Conservation (phyloP, 2,888 invertebrate species). For the Chesias legatella region DNA sequence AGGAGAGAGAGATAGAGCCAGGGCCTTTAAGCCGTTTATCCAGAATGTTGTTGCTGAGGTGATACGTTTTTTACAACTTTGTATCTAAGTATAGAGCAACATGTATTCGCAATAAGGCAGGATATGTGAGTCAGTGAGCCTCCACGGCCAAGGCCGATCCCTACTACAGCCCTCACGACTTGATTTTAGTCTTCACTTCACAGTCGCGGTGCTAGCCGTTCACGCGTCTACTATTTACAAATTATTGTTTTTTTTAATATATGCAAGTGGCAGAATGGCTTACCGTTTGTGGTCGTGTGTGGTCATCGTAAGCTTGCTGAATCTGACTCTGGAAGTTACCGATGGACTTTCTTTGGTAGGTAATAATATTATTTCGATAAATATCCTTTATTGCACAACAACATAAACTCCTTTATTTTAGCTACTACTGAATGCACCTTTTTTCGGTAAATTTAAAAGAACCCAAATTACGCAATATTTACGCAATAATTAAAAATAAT, state of each 20-base stretch:
- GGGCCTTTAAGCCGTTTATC: too few relatives aligned
- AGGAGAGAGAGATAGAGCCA: too few relatives aligned
- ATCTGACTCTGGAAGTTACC: constrained; percentile 48
- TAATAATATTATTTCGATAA: constrained; percentile 16
- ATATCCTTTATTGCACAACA: not conserved
- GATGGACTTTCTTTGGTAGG: constrained; percentile 58
- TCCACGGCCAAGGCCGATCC: constrained; percentile 62
- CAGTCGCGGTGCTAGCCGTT: constrained; percentile 20
- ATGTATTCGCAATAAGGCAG: constrained; percentile 21
- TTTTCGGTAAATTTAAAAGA: too few relatives aligned
- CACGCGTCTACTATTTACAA: constrained; percentile 17
- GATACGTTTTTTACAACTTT: too few relatives aligned
- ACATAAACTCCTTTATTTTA: too few relatives aligned
- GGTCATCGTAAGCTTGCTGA: constrained; percentile 47
- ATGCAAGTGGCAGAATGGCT: constrained; percentile 34
- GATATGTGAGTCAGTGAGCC: constrained; percentile 56
- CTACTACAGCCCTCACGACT: constrained; percentile 26
- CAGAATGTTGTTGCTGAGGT: too few relatives aligned
- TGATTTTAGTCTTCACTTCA: constrained; percentile 18
- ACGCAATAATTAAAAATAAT: too few relatives aligned
- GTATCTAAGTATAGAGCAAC: too few relatives aligned
- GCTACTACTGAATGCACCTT: too few relatives aligned
- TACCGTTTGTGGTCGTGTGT: constrained; percentile 42
- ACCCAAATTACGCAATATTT: too few relatives aligned
- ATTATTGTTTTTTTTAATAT: constrained; percentile 6